Evolutionary conservation across 1,140 invertebrate species (phyloP).

Genomic region (Drosophila burlai): DNA sequence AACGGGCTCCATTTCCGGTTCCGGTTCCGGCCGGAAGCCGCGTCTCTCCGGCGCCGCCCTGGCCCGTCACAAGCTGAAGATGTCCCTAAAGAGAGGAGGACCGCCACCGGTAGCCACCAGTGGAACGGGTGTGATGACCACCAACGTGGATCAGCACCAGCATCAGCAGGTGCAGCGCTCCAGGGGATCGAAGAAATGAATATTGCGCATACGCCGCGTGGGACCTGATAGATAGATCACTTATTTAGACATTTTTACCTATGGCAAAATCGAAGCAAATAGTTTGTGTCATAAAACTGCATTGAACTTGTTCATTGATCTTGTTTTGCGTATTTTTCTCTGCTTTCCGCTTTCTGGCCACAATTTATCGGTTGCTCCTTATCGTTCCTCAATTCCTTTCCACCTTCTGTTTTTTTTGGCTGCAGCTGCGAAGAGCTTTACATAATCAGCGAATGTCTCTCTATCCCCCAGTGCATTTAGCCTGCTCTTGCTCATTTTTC

Average conservation of each 20-base stretch:
- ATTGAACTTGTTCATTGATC: constrained; percentile 66
- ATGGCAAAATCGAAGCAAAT: constrained; percentile 30
- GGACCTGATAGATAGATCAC: constrained; percentile 13
- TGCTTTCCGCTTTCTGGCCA: constrained; percentile 35
- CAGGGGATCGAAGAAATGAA: constrained; percentile 54
- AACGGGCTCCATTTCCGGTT: constrained; percentile 31
- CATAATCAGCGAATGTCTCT: constrained; percentile 23
- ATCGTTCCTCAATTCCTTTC: neutral
- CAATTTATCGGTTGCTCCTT: constrained; percentile 27
- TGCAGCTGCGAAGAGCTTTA: constrained; percentile 49
- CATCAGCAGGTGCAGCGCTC: constrained; percentile 40
- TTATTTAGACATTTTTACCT: constrained; percentile 30
- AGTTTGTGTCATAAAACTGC: constrained; percentile 62
- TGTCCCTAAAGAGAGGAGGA: constrained; percentile 76
- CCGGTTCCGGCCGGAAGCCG: constrained; percentile 24
- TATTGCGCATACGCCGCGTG: constrained; percentile 66
- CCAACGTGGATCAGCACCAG: constrained; percentile 60
- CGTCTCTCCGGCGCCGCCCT: constrained; percentile 69
- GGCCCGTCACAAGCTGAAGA: constrained; percentile 72
- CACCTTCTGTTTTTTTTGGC: neutral
- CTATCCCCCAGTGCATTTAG: constrained; percentile 2
- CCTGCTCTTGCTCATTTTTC: constrained; percentile 1
- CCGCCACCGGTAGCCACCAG: constrained; percentile 71
- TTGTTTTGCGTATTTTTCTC: constrained; percentile 52
- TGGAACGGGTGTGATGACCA: constrained; percentile 69